A percentile compares a stretch with the other conserved stretches of the same genome.
Evolutionary conservation across 2,113 vertebrate genomes (phyloP).

Genomic region (Hystrix cristata): DNA sequence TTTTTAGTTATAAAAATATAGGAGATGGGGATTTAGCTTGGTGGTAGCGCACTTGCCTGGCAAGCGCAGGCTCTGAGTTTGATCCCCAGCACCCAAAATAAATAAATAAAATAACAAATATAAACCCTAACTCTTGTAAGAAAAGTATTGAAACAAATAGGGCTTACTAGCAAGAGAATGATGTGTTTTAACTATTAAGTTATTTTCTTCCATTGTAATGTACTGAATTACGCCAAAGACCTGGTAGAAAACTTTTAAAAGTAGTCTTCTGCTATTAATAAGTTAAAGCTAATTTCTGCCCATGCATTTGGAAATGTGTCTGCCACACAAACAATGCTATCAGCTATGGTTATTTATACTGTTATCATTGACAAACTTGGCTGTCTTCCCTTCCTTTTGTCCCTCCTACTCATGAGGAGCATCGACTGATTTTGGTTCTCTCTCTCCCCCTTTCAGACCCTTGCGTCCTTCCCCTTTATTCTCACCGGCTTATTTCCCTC

Average conservation of each 20-base stretch:
- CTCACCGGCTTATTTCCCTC: not conserved
- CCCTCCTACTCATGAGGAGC: not conserved
- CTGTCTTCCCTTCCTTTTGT: not conserved
- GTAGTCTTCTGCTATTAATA: conserved; percentile 43
- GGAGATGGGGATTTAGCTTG: no score
- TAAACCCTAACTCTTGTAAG: conserved; percentile 42
- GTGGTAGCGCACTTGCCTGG: no score
- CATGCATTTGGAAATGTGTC: not conserved
- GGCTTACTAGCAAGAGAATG: conserved; percentile 58
- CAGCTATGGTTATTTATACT: not conserved
- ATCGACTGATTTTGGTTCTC: not conserved
- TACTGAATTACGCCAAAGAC: conserved; percentile 37
- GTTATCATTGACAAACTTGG: not conserved
- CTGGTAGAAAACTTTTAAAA: conserved; percentile 22
- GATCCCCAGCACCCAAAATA: no score
- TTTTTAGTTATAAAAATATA: conserved; percentile 6
- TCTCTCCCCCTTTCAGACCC: not conserved
- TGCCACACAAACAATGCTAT: not conserved
- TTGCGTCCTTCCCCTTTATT: not conserved
- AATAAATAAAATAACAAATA: no score
- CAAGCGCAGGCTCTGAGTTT: no score
- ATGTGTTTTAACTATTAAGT: conserved; percentile 35
- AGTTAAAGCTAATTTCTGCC: conserved; percentile 66
- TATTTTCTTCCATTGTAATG: conserved; percentile 60
- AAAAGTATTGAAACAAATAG: not conserved